Conservation (phyloP, 2,888 invertebrate genomes). For the Pyralis farinalis region DNA sequence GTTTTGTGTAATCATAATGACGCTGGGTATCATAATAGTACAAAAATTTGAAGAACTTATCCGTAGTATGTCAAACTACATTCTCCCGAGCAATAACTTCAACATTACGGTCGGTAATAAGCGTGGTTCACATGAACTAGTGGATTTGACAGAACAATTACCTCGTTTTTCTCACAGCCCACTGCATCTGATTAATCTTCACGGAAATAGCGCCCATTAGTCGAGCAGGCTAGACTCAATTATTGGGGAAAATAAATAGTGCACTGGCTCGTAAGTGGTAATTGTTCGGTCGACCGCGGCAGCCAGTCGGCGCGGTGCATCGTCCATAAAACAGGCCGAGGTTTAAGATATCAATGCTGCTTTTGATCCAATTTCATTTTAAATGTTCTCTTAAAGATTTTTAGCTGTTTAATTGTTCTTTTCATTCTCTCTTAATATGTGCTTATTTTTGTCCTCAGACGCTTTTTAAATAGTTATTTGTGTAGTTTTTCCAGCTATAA, state of each 20-base stretch:
- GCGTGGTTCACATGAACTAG: constrained; percentile 50
- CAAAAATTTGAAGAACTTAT: not conserved
- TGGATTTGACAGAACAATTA: constrained; percentile 61
- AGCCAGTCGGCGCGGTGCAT: too few relatives aligned
- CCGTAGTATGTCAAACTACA: constrained; percentile 12
- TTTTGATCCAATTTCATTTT: too few relatives aligned
- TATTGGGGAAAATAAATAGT: constrained; percentile 23
- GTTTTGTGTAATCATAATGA: not conserved
- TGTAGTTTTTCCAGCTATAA: too few relatives aligned
- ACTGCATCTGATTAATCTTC: constrained; percentile 33
- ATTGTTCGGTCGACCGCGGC: not conserved
- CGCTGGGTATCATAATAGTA: not conserved
- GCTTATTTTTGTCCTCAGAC: too few relatives aligned
- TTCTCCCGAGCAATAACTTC: constrained; percentile 36
- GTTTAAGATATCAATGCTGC: too few relatives aligned
- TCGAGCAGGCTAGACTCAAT: constrained; percentile 24
- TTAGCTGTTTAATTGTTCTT: too few relatives aligned
- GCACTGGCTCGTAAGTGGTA: constrained; percentile 2
- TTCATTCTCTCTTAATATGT: too few relatives aligned
- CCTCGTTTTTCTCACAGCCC: constrained; percentile 52
- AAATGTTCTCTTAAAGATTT: too few relatives aligned
- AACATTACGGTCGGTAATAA: constrained; percentile 35
- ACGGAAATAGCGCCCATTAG: constrained; percentile 48
- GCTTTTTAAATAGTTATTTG: too few relatives aligned
- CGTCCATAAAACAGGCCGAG: too few relatives aligned